A percentile compares a stretch with the other conserved stretches of the same genome.
Evolutionary conservation across 2,888 invertebrate genomes (phyloP).

Genomic region (Andricus quercusramuli): DNA sequence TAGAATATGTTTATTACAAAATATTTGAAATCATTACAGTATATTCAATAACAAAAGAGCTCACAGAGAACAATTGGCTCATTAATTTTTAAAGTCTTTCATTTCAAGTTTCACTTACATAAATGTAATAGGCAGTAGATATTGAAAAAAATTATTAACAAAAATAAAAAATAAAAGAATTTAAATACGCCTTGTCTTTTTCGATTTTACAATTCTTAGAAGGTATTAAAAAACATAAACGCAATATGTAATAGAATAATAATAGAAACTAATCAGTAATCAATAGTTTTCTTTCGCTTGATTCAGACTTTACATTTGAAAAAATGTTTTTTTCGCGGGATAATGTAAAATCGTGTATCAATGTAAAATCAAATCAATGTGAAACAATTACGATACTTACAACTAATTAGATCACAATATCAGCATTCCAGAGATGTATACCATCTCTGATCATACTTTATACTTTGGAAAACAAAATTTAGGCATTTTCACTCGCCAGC

Average conservation of each 20-base stretch:
- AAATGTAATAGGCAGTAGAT: slow-evolving; percentile 41
- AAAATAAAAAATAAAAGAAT: slow-evolving; percentile 51
- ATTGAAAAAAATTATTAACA: slow-evolving; percentile 25
- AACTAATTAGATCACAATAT: slow-evolving; percentile 64
- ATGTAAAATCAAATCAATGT: not conserved
- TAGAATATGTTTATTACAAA: slow-evolving; percentile 74
- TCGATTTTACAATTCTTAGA: slow-evolving; percentile 5
- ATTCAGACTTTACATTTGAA: not conserved
- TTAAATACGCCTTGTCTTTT: slow-evolving; percentile 10
- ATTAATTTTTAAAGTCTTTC: slow-evolving; percentile 26
- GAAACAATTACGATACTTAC: slow-evolving; percentile 44
- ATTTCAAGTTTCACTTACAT: slow-evolving; percentile 9
- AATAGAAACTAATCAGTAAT: slow-evolving; percentile 25
- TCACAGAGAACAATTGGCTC: slow-evolving; percentile 3
- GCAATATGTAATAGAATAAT: slow-evolving; percentile 3
- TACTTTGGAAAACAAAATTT: slow-evolving; percentile 53
- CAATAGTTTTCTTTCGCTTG: not conserved
- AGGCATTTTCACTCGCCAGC: slow-evolving; percentile 72
- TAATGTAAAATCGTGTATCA: not conserved
- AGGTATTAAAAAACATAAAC: not conserved
- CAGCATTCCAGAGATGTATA: slow-evolving; percentile 45
- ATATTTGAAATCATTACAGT: slow-evolving; percentile 62
- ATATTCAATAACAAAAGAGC: slow-evolving; percentile 48
- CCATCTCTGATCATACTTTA: slow-evolving; percentile 45
- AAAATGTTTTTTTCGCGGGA: not conserved